Base-by-base conservation (phyloP, 2,113 vertebrate species). In the Hirundichthys speculiger region DNA sequence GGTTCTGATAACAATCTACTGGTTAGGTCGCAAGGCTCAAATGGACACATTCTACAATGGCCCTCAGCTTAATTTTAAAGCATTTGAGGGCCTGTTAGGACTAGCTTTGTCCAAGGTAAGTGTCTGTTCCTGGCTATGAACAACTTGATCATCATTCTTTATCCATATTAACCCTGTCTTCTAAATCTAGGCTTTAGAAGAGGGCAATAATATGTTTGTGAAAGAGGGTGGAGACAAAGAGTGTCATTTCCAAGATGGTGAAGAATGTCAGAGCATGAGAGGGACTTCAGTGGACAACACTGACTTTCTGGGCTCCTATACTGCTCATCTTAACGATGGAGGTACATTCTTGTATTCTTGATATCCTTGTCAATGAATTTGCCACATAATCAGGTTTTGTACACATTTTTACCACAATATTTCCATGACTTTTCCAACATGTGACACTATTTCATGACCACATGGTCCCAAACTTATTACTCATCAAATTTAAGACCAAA, bases 1-100 rank as follows among this genome's bases (percentile, higher is more conserved):
- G 98, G 98, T 99, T 92, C 94, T 99, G 80, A 96, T 99, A 84
- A 98, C 98, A 0, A 90, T 99, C 55, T 99, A 98, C 79, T 99
- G 98, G 98, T 88, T 99, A 84, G 98, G 96, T 46, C 94, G 96
- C 64, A 98, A 95, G 88, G 94, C 96, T 80, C 94, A 96, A 58
- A 86, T 89, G 2, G 94, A 93, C 13, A 76, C 92, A 0, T 83
- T 87, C 73, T 98, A 98, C 89, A 90, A 83, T 80, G 97, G 96
- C 74, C 95, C 96, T 4, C 91, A 92, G 61, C 95, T 98, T 54
- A 96, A 92, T 86, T 92, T 98, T 79, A 98, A 96, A 86, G 95
- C 96, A 0, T 98, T 99, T 86, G 97, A 98, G 83, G 96, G 94
- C 39, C 91, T 99, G 20, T 73, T 98, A 69, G 96, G 83, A 1